Conservation (phyloP, 1,140 invertebrate species). For the Papilio xuthus region DNA sequence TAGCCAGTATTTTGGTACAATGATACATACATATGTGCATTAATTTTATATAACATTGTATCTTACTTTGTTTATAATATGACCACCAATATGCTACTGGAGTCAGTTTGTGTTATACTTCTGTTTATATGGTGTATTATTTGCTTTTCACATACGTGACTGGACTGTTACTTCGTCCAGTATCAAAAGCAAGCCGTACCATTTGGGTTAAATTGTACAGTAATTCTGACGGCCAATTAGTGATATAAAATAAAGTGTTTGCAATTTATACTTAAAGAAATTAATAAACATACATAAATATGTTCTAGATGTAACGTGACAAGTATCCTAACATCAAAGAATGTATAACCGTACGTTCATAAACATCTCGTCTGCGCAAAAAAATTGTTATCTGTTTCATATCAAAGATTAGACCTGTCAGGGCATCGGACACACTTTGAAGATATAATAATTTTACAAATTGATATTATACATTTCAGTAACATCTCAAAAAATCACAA, state of each 20-base stretch:
- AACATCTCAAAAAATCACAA: background rate
- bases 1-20: too few species aligned
- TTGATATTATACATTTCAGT: background rate
- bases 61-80: too few species aligned
- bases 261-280: background rate
- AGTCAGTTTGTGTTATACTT: too few species aligned
- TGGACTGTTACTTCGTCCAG: background rate
- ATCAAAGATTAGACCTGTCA: background rate
- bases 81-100: too few species aligned
- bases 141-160: background rate
- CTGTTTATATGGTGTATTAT: background rate
- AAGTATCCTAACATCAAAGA: background rate
- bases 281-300: background rate
- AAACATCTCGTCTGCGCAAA: constrained; percentile 3
- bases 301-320: background rate
- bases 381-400: background rate
- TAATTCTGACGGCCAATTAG: background rate
- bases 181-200: background rate
- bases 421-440: background rate
- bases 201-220: background rate
- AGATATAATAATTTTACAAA: background rate
- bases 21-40: too few species aligned
- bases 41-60: too few species aligned
- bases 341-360: background rate
- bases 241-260: background rate